A percentile compares a stretch with the other conserved stretches of the same genome.
Evolutionary conservation across 2,113 vertebrate genomes (phyloP).

Genomic region (Mesitornis unicolor): DNA sequence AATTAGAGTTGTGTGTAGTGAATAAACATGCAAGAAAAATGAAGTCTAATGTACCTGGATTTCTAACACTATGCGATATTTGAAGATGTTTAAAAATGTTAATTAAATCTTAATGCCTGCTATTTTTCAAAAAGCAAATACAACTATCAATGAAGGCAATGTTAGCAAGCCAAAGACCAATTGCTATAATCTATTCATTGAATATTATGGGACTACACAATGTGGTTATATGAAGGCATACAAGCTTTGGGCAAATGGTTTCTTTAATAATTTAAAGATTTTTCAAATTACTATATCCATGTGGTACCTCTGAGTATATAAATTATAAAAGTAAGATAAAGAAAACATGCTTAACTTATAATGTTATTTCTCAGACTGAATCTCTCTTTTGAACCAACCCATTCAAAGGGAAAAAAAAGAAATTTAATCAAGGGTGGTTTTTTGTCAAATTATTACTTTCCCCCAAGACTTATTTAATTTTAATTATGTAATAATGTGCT

Average conservation of each 20-base stretch:
- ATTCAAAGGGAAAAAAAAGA: neutral
- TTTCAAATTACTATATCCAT: neutral
- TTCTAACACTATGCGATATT: neutral
- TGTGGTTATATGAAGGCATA: neutral
- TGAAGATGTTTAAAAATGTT: neutral
- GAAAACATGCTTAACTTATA: constrained; percentile 3
- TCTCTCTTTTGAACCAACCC: neutral
- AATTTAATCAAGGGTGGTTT: neutral
- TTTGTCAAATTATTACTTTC: constrained; percentile 28
- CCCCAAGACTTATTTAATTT: constrained; percentile 51
- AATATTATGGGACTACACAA: neutral
- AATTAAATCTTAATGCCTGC: neutral
- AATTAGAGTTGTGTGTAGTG: neutral
- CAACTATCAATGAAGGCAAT: neutral
- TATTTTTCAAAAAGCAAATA: neutral
- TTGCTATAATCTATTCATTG: neutral
- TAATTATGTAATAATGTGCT: constrained; percentile 48
- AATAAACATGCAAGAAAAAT: neutral
- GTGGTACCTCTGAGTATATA: neutral
- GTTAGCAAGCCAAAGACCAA: neutral
- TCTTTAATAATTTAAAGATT: constrained; percentile 34
- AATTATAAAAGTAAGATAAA: constrained; percentile 20
- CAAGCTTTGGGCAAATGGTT: constrained; percentile 13
- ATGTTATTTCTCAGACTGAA: neutral
- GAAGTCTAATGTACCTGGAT: neutral